These are phyloP conservation scores for Craniophora ligustri DNA, from an alignment of 2,888 invertebrate genomes.

Conservation along the genomic window DNA sequence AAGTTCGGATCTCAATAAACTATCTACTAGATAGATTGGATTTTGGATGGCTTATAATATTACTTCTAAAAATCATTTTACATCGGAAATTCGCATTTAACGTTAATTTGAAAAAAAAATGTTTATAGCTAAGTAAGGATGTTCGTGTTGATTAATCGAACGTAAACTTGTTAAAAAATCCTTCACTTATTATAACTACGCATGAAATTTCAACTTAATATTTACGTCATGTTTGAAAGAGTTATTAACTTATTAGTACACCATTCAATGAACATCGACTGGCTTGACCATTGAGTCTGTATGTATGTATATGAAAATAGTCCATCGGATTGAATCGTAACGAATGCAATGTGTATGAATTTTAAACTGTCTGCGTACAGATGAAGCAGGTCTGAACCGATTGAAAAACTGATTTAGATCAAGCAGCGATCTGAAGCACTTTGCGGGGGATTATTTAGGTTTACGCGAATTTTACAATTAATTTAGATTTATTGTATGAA, in stretches of 20 bases:
- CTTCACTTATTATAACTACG: neutral
- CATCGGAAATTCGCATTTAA: too few relatives aligned
- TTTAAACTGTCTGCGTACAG: constrained; percentile 68
- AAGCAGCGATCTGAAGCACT: constrained; percentile 15
- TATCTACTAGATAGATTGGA: constrained; percentile 25
- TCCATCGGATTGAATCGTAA: constrained; percentile 52
- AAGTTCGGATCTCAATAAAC: constrained; percentile 24
- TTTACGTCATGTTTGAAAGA: constrained; percentile 7
- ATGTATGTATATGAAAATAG: constrained; percentile 61
- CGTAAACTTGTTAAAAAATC: too few relatives aligned
- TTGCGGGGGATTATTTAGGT: constrained; percentile 3
- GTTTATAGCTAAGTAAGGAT: constrained; percentile 18
- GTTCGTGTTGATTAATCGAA: too few relatives aligned
- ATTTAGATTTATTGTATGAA: too few relatives aligned
- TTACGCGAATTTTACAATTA: too few relatives aligned
- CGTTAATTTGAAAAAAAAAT: too few relatives aligned
- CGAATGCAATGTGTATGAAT: constrained; percentile 67
- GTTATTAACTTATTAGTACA: constrained; percentile 16
- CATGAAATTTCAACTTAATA: neutral
- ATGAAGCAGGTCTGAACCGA: constrained; percentile 56
- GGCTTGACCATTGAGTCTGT: constrained; percentile 23
- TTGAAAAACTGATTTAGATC: constrained; percentile 57
- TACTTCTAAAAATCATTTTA: neutral
- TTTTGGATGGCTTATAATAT: constrained; percentile 13
- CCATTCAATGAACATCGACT: constrained; percentile 33